Percentiles rank a stretch among this genome's conserved stretches.
Evolutionary conservation across 2,113 vertebrate genomes (phyloP).

Genomic region (Tichodroma muraria): DNA sequence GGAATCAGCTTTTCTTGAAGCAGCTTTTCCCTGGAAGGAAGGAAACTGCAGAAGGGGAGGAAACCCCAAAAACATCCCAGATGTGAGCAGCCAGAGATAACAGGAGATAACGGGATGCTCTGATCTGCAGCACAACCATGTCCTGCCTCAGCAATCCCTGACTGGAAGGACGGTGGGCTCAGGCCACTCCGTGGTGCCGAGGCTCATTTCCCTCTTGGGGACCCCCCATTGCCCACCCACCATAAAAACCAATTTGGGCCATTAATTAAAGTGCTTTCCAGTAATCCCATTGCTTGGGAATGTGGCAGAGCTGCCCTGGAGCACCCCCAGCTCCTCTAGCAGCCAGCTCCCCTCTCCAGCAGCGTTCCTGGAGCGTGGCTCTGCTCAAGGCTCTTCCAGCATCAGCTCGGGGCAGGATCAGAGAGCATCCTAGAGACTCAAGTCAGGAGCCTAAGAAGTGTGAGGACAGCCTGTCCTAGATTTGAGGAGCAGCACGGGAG

Average conservation of each 20-base stretch:
- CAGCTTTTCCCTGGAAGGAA: background rate
- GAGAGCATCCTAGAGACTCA: background rate
- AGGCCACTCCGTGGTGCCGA: background rate
- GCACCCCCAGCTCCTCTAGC: background rate
- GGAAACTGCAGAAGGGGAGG: background rate
- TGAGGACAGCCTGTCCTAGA: background rate
- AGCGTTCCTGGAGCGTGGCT: background rate
- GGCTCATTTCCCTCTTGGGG: background rate
- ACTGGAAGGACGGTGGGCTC: background rate
- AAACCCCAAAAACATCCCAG: background rate
- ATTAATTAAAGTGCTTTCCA: background rate
- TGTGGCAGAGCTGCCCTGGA: background rate
- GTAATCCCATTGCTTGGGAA: background rate
- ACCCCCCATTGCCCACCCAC: background rate
- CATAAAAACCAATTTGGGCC: background rate
- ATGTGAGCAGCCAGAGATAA: background rate
- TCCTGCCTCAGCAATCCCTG: background rate
- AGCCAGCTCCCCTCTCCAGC: accelerated
- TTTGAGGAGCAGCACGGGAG: background rate
- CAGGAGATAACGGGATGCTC: background rate
- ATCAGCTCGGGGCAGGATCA: background rate
- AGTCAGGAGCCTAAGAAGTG: background rate
- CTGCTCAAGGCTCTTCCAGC: background rate
- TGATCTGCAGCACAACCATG: background rate
- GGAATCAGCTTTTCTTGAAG: background rate